Conservation (phyloP, 1,140 invertebrate genomes). For the Meloidogyne hapla region DNA sequence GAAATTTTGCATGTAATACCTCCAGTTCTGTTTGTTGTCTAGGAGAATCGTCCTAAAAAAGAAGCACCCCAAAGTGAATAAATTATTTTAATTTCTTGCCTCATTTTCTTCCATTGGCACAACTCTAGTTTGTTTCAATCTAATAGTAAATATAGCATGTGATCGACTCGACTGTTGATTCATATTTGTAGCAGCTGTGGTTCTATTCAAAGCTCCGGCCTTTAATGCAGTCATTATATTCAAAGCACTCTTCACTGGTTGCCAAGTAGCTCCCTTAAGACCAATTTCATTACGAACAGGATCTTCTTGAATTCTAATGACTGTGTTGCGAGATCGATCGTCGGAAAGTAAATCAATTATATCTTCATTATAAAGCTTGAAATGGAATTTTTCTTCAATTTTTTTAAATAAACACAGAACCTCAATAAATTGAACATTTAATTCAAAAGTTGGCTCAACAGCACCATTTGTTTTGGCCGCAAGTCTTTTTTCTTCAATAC, state of each 20-base stretch:
- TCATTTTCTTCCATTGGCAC: slow-evolving; percentile 33
- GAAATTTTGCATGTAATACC: slow-evolving; percentile 68
- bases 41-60: not conserved
- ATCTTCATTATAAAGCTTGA: slow-evolving; percentile 68
- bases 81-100: slow-evolving; percentile 5
- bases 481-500: slow-evolving; percentile 61
- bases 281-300: slow-evolving; percentile 78
- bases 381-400: not conserved
- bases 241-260: slow-evolving; percentile 63
- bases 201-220: slow-evolving; percentile 53
- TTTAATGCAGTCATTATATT: slow-evolving; percentile 52
- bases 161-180: slow-evolving; percentile 91
- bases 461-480: slow-evolving; percentile 62
- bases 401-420: slow-evolving; percentile 40
- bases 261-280: slow-evolving; percentile 80
- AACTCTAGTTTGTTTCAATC: slow-evolving; percentile 45
- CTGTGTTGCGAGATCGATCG: slow-evolving; percentile 67
- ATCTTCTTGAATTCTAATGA: slow-evolving; percentile 86
- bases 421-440: slow-evolving; percentile 67
- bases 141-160: slow-evolving; percentile 82
- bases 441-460: slow-evolving; percentile 66
- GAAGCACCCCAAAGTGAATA: not conserved
- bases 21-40: slow-evolving; percentile 56
- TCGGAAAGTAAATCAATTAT: slow-evolving; percentile 66
- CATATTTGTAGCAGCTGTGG: slow-evolving; percentile 81